These are phyloP conservation scores for Todiramphus chloris DNA, from an alignment of 2,113 vertebrate genomes.

Conservation along the genomic window DNA sequence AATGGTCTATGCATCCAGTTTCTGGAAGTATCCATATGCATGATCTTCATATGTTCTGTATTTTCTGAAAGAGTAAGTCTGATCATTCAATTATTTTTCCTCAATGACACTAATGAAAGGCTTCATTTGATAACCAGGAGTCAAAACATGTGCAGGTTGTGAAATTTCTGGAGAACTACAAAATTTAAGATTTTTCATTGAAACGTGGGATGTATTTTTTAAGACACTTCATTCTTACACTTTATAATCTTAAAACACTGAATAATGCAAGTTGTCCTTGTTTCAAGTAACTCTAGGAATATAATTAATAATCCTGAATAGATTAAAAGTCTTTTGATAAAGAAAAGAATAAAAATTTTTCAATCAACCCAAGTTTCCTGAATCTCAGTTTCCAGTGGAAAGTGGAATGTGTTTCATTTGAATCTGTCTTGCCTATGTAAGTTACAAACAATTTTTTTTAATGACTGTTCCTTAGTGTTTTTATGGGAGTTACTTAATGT, in stretches of 20 bases:
- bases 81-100: neutral
- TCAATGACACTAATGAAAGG: neutral
- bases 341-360: neutral
- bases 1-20: neutral
- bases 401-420: neutral
- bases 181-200: neutral
- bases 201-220: neutral
- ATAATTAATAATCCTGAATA: neutral
- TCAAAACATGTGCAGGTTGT: neutral
- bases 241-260: neutral
- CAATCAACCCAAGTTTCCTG: neutral
- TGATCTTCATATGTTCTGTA: neutral
- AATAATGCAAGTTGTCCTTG: neutral
- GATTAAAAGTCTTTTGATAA: neutral
- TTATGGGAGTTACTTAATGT: neutral
- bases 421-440: neutral
- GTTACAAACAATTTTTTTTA: neutral
- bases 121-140: neutral
- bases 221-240: neutral
- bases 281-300: neutral
- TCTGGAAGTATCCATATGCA: neutral
- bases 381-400: neutral
- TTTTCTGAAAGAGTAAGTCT: neutral
- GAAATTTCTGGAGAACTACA: neutral
- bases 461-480: neutral